These are phyloP conservation scores for Bubo blakistoni DNA, from an alignment of 2,113 vertebrate genomes.

Conservation along the genomic window DNA sequence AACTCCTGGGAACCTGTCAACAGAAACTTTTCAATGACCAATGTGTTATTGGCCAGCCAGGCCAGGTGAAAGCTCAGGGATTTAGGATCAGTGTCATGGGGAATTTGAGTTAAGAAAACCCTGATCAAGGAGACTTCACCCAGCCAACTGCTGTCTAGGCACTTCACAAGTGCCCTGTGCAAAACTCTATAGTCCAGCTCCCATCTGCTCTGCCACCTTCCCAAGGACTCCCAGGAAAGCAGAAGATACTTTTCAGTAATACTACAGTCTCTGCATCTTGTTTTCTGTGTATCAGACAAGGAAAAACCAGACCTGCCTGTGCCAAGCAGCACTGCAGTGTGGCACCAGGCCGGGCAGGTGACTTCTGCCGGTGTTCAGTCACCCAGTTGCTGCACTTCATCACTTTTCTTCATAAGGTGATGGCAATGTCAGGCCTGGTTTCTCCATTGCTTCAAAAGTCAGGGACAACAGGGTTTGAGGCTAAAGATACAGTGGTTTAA, in stretches of 20 bases:
- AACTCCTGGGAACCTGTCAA: neutral
- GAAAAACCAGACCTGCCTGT: neutral
- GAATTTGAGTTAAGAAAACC: neutral
- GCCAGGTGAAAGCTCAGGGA: neutral
- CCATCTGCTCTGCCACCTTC: neutral
- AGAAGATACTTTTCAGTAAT: neutral
- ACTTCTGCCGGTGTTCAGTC: accelerated
- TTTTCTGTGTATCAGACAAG: neutral
- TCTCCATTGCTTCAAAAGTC: neutral
- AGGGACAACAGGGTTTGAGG: neutral
- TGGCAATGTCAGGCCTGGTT: neutral
- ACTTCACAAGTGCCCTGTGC: neutral
- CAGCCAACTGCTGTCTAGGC: neutral
- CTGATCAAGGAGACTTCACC: neutral
- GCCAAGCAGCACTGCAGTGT: neutral
- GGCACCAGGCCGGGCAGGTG: neutral
- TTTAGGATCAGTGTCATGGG: neutral
- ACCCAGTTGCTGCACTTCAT: neutral
- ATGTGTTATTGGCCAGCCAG: neutral
- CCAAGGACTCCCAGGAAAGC: neutral
- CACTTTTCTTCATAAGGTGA: accelerated
- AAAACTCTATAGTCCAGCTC: neutral
- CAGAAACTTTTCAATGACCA: neutral
- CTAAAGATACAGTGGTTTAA: neutral
- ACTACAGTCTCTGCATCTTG: neutral